A percentile compares a stretch with the other conserved stretches of the same genome.
Evolutionary conservation across 2,797 vertebrate genomes (phyloP).

Genomic region (Ispidina lecontei): DNA sequence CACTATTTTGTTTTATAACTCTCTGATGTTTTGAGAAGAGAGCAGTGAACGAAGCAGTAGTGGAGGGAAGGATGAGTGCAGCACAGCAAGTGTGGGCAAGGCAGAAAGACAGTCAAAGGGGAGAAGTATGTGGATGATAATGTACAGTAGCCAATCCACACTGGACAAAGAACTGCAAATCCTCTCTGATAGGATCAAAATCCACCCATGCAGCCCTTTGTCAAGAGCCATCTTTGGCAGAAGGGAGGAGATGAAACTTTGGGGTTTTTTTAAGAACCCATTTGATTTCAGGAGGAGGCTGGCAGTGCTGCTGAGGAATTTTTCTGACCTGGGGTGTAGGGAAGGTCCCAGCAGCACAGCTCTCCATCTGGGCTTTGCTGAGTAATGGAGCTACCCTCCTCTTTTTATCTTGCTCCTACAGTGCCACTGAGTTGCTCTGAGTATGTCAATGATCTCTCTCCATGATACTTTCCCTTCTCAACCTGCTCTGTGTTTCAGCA

Average conservation of each 20-base stretch:
- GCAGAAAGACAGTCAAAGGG: background rate
- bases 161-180: background rate
- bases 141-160: background rate
- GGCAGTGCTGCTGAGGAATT: background rate
- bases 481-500: background rate
- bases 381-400: no score
- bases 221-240: background rate
- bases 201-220: background rate
- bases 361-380: background rate
- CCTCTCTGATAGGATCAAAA: background rate
- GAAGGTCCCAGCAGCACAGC: background rate
- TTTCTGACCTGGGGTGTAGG: background rate
- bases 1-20: background rate
- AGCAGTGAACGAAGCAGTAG: background rate
- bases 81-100: background rate
- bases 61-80: background rate
- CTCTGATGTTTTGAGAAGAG: background rate
- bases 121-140: background rate
- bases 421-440: background rate
- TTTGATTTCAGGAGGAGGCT: background rate
- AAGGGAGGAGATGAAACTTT: background rate
- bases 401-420: background rate
- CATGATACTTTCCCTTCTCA: background rate
- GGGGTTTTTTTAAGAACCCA: background rate
- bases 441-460: background rate